These are phyloP conservation scores for Anguilla obscura DNA, from an alignment of 2,797 vertebrate genomes.

Conservation along the genomic window DNA sequence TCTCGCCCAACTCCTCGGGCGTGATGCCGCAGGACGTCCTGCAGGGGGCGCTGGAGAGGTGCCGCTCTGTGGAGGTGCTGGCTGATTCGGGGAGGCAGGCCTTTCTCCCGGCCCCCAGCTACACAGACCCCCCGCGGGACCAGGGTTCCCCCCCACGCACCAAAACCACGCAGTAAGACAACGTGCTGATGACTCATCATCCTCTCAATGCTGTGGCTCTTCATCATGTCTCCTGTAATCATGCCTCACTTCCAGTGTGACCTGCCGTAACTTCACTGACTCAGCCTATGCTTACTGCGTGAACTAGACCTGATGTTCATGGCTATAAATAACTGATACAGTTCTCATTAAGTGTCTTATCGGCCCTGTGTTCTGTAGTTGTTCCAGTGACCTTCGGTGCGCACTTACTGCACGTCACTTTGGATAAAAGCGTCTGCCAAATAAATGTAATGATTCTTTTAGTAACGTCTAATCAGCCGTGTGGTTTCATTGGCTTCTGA, in stretches of 20 bases:
- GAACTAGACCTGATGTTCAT: no score
- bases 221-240: no score
- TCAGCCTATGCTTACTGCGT: no score
- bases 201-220: not conserved
- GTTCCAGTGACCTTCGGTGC: no score
- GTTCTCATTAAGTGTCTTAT: no score
- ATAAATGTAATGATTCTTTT: no score
- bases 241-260: no score
- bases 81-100: conserved; percentile 61
- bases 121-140: conserved; percentile 61
- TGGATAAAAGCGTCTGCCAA: no score
- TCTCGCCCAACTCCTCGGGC: conserved; percentile 71
- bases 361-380: no score
- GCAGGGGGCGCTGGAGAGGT: conserved; percentile 69
- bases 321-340: no score
- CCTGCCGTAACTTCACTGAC: no score
- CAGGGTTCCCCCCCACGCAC: conserved; percentile 79
- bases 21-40: conserved; percentile 54
- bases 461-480: not conserved
- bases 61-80: conserved; percentile 85
- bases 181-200: not conserved
- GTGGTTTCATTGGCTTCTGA: not conserved
- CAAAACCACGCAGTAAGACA: conserved; percentile 78
- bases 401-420: no score
- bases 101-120: conserved; percentile 66